Percentiles rank a stretch among this genome's conserved stretches.
Conservation (phyloP, 2,888 invertebrate species). For the Trachelus tabidus region DNA sequence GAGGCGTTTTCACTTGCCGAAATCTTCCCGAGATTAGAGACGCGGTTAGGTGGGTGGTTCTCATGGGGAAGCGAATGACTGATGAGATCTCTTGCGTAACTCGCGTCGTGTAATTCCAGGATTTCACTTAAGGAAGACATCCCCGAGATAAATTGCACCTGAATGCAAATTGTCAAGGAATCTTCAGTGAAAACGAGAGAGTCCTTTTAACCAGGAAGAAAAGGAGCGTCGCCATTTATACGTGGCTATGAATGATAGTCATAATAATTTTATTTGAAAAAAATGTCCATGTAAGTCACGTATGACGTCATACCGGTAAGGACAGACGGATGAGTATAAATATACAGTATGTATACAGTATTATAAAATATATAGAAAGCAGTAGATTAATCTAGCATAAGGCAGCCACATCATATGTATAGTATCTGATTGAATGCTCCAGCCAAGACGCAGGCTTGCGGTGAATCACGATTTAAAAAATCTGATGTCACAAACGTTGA, state of each 20-base stretch:
- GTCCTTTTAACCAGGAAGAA: neutral
- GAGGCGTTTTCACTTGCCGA: neutral
- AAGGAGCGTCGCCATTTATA: neutral
- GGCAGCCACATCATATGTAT: neutral
- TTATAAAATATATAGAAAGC: neutral
- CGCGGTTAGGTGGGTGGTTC: slow-evolving; percentile 25
- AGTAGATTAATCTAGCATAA: neutral
- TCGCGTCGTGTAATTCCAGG: slow-evolving; percentile 37
- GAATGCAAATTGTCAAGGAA: slow-evolving; percentile 47
- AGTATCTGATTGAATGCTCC: no score
- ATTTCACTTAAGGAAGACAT: slow-evolving; percentile 42
- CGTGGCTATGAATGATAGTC: neutral
- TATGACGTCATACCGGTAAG: neutral
- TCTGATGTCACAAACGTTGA: no score
- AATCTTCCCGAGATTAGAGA: neutral
- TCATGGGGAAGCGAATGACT: slow-evolving; percentile 46
- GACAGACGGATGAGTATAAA: no score
- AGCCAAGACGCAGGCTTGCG: no score
- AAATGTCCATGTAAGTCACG: neutral
- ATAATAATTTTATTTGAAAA: neutral
- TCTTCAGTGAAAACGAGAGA: slow-evolving; percentile 28
- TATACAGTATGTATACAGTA: no score
- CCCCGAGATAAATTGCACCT: slow-evolving; percentile 45
- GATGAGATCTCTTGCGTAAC: slow-evolving; percentile 32
- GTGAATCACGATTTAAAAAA: no score